Evolutionary conservation across 2,888 invertebrate genomes (phyloP).

Genomic region (Nomada fucata): DNA sequence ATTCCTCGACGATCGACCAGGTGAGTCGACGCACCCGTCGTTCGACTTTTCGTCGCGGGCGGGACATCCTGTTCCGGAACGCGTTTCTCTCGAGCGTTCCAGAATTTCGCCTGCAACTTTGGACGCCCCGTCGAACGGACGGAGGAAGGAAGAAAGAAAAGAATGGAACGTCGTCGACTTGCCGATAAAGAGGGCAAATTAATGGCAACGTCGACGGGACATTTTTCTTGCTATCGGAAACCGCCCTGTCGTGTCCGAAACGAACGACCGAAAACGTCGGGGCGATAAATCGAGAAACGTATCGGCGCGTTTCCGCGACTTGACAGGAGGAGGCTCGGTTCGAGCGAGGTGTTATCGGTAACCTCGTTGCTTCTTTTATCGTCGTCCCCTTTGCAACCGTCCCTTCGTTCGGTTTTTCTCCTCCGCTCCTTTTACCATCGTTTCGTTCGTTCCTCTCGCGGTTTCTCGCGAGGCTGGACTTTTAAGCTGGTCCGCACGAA

Average conservation of each 20-base stretch:
- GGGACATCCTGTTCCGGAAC: background rate
- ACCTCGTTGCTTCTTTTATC: constrained; percentile 34
- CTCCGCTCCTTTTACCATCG: background rate
- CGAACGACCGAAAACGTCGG: background rate
- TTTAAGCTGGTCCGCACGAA: background rate
- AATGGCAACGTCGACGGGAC: background rate
- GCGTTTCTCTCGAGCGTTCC: background rate
- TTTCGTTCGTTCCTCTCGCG: background rate
- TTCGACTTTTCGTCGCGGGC: constrained; percentile 31
- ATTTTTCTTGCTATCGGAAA: constrained; percentile 27
- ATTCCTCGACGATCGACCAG: constrained; percentile 30
- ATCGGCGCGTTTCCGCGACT: constrained; percentile 16
- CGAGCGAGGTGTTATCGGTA: constrained; percentile 32
- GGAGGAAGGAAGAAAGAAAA: background rate
- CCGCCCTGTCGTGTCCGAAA: background rate
- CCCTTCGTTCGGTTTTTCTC: background rate
- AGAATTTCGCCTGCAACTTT: background rate
- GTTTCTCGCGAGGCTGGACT: background rate
- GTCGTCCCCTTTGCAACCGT: background rate
- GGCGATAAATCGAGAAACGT: constrained; percentile 42
- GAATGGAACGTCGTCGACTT: background rate
- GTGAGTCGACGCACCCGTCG: constrained; percentile 10
- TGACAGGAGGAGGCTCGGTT: constrained; percentile 7
- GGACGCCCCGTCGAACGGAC: background rate
- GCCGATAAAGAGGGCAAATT: constrained; percentile 48